These are phyloP conservation scores for Zygothrica quintamaculata DNA, from an alignment of 2,888 invertebrate genomes.

Conservation along the genomic window DNA sequence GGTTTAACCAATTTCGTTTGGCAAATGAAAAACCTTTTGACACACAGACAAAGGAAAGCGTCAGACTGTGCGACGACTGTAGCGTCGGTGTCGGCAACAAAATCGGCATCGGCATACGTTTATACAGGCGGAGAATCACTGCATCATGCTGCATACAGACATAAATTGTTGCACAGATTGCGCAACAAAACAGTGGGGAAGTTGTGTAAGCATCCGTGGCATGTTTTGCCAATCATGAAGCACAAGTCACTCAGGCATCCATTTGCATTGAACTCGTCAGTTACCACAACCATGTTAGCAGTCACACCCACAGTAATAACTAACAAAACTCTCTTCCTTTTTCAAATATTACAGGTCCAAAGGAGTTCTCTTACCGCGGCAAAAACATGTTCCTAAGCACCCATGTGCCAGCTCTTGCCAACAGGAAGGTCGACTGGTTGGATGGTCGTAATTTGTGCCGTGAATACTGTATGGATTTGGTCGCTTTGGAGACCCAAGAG, in stretches of 20 bases:
- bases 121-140: constrained; percentile 28
- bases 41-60: constrained; percentile 73
- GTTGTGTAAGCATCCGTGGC: constrained; percentile 75
- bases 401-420: constrained; percentile 91
- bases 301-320: constrained; percentile 19
- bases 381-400: constrained; percentile 95
- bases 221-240: constrained; percentile 59
- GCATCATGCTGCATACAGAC: constrained; percentile 62
- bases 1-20: constrained; percentile 52
- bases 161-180: constrained; percentile 71
- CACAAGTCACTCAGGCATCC: constrained; percentile 18
- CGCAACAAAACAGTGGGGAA: constrained; percentile 55
- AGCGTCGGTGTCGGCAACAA: constrained; percentile 17
- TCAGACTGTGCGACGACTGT: constrained; percentile 27
- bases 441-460: constrained; percentile 96
- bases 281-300: not conserved
- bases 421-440: constrained; percentile 94
- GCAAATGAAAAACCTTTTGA: constrained; percentile 74
- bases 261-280: constrained; percentile 22
- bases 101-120: constrained; percentile 29
- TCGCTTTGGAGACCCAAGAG: constrained; percentile 94
- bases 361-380: constrained; percentile 94
- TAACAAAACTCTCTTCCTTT: constrained; percentile 9
- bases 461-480: constrained; percentile 96
- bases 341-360: constrained; percentile 88